Base-by-base conservation (phyloP, 1,140 invertebrate genomes). In the Bradysia coprophila region DNA sequence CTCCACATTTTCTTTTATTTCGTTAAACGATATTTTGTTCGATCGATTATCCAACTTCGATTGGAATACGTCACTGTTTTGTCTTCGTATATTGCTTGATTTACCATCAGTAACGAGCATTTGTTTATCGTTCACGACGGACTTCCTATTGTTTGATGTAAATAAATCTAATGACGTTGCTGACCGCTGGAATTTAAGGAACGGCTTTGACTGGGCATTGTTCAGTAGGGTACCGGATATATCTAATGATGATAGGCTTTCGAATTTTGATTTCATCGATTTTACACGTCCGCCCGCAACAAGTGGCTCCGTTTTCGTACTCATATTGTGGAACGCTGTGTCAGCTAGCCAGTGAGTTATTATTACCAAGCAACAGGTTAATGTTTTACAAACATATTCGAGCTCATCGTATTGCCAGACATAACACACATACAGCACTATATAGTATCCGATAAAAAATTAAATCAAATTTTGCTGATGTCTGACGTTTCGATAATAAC, bases 251-350 rank as follows among this genome's bases (percentile, higher is more conserved):
- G 28, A 34, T 11, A 38, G 13, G 34, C 24, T 31, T 21, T 43
- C 43, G 34, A 43, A 43, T 33, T 43, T 38, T 19, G 21, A 28
- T 31, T 38, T 43, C 8, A 43, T 43, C n/a, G 36, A 18, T 21
- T 23, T 43, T 9, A 43, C 43, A 33, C 43, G 43, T 4, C 43
- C 43, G n/a, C n/a, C n/a, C n/a, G n/a, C n/a, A n/a, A n/a, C n/a
- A n/a, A n/a, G n/a, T n/a, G n/a, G n/a, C n/a, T n/a, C n/a, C n/a
- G n/a, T n/a, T n/a, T n/a, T n/a, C n/a, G n/a, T n/a, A n/a, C n/a
- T n/a, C n/a, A n/a, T n/a, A n/a, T n/a, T n/a, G n/a, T n/a, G n/a
- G n/a, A n/a, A n/a, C n/a, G n/a, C n/a, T n/a, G n/a, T n/a, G n/a
- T n/a, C n/a, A n/a, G n/a, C n/a, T n/a, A n/a, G n/a, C n/a, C n/a